phyloP scores from a whole-genome alignment of 2,797 vertebrate genomes.

The Columba guinea region DNA sequence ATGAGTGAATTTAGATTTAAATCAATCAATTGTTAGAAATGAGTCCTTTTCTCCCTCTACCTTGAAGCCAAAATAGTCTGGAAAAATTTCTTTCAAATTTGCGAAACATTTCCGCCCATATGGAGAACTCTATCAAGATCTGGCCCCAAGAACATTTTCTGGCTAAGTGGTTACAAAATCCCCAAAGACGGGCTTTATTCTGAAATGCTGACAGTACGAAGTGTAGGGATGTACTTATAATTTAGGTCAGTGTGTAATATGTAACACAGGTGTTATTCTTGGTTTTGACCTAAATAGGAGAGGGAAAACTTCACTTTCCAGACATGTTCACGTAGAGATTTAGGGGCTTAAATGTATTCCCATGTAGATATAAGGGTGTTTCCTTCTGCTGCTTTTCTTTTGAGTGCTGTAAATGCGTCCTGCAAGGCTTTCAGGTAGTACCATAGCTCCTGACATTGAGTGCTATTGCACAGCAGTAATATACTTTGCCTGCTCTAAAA shows the following conservation, averaged over 20 bases:
- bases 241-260: constrained; percentile 54
- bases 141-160: constrained; percentile 49
- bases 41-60: neutral
- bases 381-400: neutral
- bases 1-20: neutral
- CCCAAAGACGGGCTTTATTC: constrained; percentile 35
- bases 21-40: neutral
- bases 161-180: constrained; percentile 37
- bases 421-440: neutral
- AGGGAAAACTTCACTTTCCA: constrained; percentile 27
- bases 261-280: constrained; percentile 53
- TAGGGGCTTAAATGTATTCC: neutral
- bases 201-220: constrained; percentile 53
- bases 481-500: neutral
- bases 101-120: constrained; percentile 56
- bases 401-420: neutral
- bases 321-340: neutral
- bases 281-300: constrained; percentile 41
- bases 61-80: constrained; percentile 31
- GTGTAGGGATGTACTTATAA: constrained; percentile 19
- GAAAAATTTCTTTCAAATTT: constrained; percentile 58
- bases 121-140: constrained; percentile 63
- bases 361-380: neutral
- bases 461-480: neutral
- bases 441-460: neutral